These are phyloP conservation scores for Mesorhabditis spiculigera DNA, from an alignment of 2,888 invertebrate species.

Conservation along the genomic window DNA sequence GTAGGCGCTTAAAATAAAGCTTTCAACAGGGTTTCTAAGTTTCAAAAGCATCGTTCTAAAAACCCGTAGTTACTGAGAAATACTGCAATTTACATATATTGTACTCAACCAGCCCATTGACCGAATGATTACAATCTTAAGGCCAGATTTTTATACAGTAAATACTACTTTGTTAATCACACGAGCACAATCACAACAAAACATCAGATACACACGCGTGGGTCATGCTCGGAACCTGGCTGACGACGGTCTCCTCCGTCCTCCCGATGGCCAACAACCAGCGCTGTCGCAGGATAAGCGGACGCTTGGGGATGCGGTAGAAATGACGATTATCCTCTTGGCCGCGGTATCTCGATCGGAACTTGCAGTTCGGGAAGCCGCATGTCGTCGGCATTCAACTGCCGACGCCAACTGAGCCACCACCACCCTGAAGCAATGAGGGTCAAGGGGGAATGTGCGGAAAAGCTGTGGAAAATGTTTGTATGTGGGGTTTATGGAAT, in stretches of 20 bases:
- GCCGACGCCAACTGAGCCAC: constrained; percentile 7
- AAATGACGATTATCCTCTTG: constrained; percentile 62
- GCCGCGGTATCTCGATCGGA: constrained; percentile 59
- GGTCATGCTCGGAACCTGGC: constrained; percentile 55
- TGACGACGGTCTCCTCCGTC: constrained; percentile 61
- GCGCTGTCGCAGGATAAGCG: constrained; percentile 58
- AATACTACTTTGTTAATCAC: neutral
- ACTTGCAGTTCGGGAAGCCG: constrained; percentile 62
- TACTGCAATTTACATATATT: no score
- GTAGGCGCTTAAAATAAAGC: no score
- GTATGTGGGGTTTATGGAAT: no score
- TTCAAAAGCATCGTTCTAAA: no score
- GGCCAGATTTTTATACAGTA: constrained; percentile 8
- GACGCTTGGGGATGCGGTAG: constrained; percentile 62
- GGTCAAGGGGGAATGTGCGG: no score
- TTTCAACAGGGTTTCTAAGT: no score
- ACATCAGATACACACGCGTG: neutral
- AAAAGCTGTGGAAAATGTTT: no score
- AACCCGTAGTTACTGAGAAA: no score
- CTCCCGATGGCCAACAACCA: constrained; percentile 61
- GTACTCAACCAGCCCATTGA: no score
- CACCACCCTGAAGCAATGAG: constrained; percentile 4
- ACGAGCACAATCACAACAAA: neutral
- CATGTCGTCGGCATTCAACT: constrained; percentile 60
- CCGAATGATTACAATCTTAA: neutral